Evolutionary conservation across 2,113 vertebrate genomes (phyloP).

Genomic region (Myotis davidii): DNA sequence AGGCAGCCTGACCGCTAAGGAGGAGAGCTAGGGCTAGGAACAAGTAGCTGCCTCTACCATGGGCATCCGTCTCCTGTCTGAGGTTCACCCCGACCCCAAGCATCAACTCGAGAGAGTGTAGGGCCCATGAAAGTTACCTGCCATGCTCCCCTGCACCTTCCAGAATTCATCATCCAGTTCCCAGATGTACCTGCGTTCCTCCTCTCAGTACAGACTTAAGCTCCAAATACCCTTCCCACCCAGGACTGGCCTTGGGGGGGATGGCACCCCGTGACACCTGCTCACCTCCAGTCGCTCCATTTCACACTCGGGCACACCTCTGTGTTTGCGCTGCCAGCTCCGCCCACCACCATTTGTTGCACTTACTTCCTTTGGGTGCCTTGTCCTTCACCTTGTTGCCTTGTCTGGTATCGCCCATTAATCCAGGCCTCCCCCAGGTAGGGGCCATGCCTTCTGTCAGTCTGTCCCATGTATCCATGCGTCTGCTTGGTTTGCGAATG

Average conservation of each 20-base stretch:
- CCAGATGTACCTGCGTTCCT: background rate
- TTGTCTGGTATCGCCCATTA: background rate
- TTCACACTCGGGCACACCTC: background rate
- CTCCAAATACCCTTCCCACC: background rate
- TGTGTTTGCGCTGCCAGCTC: background rate
- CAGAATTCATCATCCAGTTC: background rate
- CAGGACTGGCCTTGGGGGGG: background rate
- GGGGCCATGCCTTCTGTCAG: background rate
- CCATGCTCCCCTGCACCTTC: background rate
- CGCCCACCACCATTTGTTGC: background rate
- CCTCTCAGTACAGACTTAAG: background rate
- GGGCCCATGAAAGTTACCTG: background rate
- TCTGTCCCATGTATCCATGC: background rate
- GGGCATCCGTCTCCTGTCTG: background rate
- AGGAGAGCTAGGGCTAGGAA: background rate
- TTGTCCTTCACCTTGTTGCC: background rate
- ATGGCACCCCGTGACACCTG: fast-evolving
- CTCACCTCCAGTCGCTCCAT: background rate
- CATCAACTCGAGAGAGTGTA: background rate
- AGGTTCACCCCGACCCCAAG: background rate
- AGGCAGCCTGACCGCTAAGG: background rate
- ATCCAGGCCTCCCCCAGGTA: background rate
- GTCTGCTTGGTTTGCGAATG: background rate
- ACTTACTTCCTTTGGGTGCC: background rate
- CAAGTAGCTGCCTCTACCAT: background rate